Conservation (phyloP, 2,888 invertebrate genomes). For the Dynastes hyllus region DNA sequence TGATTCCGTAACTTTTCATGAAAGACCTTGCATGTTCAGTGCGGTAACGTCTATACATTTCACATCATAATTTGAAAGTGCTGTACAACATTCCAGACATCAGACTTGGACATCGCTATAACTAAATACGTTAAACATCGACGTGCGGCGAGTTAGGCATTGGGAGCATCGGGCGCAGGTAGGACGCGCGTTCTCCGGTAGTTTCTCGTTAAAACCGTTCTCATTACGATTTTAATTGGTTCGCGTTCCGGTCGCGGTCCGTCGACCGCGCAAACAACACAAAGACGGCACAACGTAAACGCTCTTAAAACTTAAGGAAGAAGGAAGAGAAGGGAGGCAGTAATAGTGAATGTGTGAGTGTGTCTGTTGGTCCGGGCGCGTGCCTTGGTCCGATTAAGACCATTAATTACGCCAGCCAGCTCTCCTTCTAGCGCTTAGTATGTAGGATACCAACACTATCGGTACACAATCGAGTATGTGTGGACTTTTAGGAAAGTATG, state of each 20-base stretch:
- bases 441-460: neutral
- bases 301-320: neutral
- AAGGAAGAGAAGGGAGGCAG: slow-evolving; percentile 3
- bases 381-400: slow-evolving; percentile 54
- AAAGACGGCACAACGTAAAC: neutral
- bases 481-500: too few species aligned
- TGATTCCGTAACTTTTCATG: too few species aligned
- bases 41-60: too few species aligned
- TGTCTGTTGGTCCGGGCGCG: neutral
- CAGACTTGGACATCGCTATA: too few species aligned
- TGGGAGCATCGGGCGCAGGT: too few species aligned
- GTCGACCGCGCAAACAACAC: neutral
- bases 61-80: too few species aligned
- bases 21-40: too few species aligned
- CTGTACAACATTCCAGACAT: too few species aligned
- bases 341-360: neutral
- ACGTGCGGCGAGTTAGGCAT: too few species aligned
- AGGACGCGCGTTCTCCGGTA: slow-evolving; percentile 25
- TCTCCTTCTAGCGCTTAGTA: slow-evolving; percentile 10
- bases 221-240: slow-evolving; percentile 46
- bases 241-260: slow-evolving; percentile 24
- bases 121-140: too few species aligned
- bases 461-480: neutral
- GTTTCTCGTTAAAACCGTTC: slow-evolving; percentile 29
- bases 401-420: slow-evolving; percentile 54